Conservation (phyloP, 2,797 vertebrate species). For the Coilia nasus region DNA sequence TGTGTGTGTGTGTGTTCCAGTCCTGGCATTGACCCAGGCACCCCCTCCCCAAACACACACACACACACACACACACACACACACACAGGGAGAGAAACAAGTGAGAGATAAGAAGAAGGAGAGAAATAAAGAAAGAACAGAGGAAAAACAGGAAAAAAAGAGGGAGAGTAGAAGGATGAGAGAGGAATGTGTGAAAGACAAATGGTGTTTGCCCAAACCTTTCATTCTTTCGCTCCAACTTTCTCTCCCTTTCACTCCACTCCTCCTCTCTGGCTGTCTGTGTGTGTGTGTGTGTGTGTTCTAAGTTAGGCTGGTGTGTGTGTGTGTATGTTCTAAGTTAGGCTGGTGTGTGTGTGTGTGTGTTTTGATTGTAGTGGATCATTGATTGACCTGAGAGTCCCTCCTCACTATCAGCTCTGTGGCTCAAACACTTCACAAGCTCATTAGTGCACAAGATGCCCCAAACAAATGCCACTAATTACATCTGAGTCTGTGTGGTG, state of each 20-base stretch:
- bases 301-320: no score
- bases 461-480: background rate
- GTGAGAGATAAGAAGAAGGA: background rate
- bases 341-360: no score
- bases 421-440: background rate
- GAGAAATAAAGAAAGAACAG: background rate
- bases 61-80: background rate
- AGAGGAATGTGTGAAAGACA: background rate
- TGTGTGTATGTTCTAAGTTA: no score
- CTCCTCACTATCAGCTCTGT: background rate
- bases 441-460: background rate
- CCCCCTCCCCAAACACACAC: background rate
- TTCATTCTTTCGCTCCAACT: background rate
- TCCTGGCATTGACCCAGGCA: constrained; percentile 8
- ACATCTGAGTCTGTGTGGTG: background rate
- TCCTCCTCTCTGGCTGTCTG: background rate
- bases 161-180: background rate
- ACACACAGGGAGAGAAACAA: background rate
- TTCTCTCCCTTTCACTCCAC: background rate
- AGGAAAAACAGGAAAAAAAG: background rate
- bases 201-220: background rate
- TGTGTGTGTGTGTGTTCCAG: no score
- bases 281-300: background rate
- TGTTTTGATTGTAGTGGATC: background rate
- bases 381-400: background rate